Percentiles rank a stretch among this genome's conserved stretches.
These are phyloP conservation scores for Fringilla coelebs DNA, from an alignment of 2,797 vertebrate species.

Conservation along the genomic window DNA sequence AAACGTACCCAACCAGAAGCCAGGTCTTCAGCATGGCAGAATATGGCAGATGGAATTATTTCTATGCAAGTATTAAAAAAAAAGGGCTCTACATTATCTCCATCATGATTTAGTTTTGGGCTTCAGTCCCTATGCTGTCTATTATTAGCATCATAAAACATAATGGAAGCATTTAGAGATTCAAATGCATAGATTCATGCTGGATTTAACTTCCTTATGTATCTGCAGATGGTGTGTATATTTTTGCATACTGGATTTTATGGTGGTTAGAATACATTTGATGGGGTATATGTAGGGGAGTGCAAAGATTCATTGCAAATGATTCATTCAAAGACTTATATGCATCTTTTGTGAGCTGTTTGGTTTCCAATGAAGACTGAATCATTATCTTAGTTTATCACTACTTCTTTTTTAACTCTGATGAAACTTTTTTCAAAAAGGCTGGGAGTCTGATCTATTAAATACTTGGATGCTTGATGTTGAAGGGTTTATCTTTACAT, in stretches of 20 bases:
- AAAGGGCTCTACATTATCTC: neutral
- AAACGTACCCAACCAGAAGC: neutral
- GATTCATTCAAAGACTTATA: neutral
- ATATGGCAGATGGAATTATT: neutral
- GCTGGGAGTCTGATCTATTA: neutral
- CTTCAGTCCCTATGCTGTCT: neutral
- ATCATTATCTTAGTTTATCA: neutral
- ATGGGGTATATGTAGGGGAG: neutral
- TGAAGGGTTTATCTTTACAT: neutral
- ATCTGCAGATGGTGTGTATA: neutral
- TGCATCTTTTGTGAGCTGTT: neutral
- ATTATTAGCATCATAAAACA: neutral
- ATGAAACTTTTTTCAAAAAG: neutral
- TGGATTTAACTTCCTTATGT: neutral
- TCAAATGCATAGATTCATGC: neutral
- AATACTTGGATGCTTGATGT: neutral
- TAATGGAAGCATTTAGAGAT: neutral
- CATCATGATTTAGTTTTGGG: neutral
- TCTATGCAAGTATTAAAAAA: neutral
- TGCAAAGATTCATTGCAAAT: neutral
- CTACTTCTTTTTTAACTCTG: neutral
- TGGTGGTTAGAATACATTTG: neutral
- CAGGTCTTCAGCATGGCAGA: neutral
- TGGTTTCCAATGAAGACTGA: neutral
- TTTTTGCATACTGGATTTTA: neutral